Conservation (phyloP, 1,140 invertebrate genomes). For the Caenorhabditis remanei region DNA sequence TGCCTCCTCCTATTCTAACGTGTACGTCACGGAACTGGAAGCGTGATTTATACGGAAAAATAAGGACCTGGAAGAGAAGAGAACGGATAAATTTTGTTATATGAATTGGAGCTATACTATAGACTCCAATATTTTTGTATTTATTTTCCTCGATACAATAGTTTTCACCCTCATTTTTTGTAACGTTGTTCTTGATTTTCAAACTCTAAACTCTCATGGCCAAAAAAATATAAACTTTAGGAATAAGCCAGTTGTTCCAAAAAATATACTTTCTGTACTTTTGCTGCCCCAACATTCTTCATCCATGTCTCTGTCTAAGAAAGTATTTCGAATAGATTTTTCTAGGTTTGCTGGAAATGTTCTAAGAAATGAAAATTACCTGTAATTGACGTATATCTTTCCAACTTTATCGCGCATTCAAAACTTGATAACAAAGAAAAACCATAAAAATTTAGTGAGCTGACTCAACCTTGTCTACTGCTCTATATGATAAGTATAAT, state of each 20-base stretch:
- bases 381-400: no score
- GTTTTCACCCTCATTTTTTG: not conserved
- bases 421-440: not conserved
- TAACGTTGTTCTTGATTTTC: not conserved
- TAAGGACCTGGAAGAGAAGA: not conserved
- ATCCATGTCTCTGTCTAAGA: not conserved
- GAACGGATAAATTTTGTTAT: no score
- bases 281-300: not conserved
- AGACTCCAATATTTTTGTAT: not conserved
- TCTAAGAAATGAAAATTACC: no score
- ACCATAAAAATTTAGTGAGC: not conserved
- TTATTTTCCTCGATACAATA: not conserved
- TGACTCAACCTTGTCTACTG: not conserved
- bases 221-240: not conserved
- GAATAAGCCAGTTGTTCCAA: not conserved
- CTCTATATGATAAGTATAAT: not conserved
- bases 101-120: no score
- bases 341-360: no score
- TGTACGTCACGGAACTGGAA: conserved; percentile 37
- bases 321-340: no score
- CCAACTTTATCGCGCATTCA: no score
- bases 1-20: not conserved
- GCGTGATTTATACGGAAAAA: not conserved
- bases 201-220: not conserved
- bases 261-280: not conserved